These are phyloP conservation scores for Eulimnadia texana DNA, from an alignment of 1,140 invertebrate genomes.

Conservation along the genomic window DNA sequence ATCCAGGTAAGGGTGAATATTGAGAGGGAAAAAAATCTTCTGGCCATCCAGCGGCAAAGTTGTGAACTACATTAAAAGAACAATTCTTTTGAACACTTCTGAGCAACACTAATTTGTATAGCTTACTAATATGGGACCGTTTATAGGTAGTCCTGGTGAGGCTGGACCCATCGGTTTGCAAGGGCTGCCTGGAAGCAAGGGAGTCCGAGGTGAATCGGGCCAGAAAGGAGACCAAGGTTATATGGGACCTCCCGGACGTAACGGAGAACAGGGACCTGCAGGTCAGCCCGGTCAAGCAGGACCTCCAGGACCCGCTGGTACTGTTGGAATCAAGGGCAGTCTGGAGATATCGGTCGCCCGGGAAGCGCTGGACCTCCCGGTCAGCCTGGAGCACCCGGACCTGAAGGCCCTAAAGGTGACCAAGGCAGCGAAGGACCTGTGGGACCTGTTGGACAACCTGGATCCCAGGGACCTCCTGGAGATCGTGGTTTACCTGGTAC, in stretches of 20 bases:
- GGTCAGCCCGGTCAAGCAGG: constrained; percentile 14
- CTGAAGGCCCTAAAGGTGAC: constrained; percentile 48
- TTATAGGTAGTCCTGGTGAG: constrained; percentile 35
- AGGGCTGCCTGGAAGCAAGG: constrained; percentile 51
- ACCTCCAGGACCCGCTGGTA: constrained; percentile 15
- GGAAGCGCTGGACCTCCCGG: constrained; percentile 52
- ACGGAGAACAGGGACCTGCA: constrained; percentile 49
- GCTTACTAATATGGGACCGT: too few species aligned
- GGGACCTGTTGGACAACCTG: constrained; percentile 34
- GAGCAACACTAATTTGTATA: too few species aligned
- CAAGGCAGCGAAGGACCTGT: constrained; percentile 28
- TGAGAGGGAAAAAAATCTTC: too few species aligned
- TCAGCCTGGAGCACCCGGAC: constrained; percentile 46
- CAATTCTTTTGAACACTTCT: too few species aligned
- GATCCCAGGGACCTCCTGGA: constrained; percentile 44
- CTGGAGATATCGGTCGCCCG: constrained; percentile 52
- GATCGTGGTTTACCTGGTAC: constrained; percentile 48
- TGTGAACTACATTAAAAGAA: too few species aligned
- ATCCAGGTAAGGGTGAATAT: too few species aligned
- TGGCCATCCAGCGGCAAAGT: too few species aligned
- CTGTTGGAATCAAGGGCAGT: constrained; percentile 54
- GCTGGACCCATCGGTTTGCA: constrained; percentile 45
- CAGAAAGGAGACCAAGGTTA: constrained; percentile 54
- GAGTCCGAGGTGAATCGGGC: constrained; percentile 53
- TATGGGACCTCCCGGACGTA: constrained; percentile 50